Base-by-base conservation (phyloP, 2,797 vertebrate species). In the Enteromius fasciolatus region DNA sequence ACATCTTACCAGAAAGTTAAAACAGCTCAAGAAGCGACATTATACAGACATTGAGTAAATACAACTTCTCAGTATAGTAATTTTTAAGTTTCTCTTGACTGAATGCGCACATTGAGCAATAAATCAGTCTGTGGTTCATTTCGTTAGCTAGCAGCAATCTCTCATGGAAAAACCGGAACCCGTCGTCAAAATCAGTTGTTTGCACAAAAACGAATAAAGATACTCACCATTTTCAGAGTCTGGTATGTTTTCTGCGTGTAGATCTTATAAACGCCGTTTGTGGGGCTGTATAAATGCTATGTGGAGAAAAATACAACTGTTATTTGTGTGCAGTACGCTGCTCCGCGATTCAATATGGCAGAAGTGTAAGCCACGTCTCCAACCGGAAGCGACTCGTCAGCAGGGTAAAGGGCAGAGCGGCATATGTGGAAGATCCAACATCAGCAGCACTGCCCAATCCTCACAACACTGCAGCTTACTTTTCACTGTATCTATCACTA, bases 331-430 rank as follows among this genome's bases (percentile, higher is more conserved):
- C 57, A 57, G 57, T n/a, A 72, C 89, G 77, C 23, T 48, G 76
- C 75, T 69, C 85, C 61, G 85, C 86, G 85, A 84, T 89, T 90
- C 93, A 95, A 96, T 95, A 96, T 96, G 96, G 96, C 95, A 92
- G 94, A 89, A 76, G 52, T 61, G 54, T 88, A 78, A 89, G 90
- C 90, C 90, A 91, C 90, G 90, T 91, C 89, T 91, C 88, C 90
- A 88, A 90, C 89, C 90, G 90, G 90, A 91, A 91, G 87, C n/a
- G 74, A 80, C 80, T 70, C 52, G 76, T 87, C 83, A 80, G 81
- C 39, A 52, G 72, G 85, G 84, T 81, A 52, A 87, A 80, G 74
- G 78, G 81, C 83, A 85, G 67, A n/a, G 57, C 12, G 80, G 76
- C 82, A 74, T 69, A 89, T 90, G 90, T 89, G 89, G 89, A 90